Evolutionary conservation across 2,113 vertebrate genomes (phyloP).

Genomic region (Benitochromis conjunctus): DNA sequence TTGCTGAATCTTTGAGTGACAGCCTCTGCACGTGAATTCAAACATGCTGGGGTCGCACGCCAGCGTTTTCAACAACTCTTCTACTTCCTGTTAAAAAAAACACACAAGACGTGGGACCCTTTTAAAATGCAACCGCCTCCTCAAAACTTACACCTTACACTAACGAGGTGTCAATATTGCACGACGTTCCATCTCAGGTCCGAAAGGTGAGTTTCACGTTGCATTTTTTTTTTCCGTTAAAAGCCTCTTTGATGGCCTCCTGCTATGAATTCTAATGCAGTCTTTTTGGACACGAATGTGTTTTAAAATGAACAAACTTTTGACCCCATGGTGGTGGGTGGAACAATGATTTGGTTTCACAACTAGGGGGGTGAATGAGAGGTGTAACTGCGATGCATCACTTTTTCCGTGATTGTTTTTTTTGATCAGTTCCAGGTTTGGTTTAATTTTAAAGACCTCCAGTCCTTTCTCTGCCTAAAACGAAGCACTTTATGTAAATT

Average conservation of each 20-base stretch:
- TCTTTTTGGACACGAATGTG: neutral
- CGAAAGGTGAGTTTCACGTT: conserved; percentile 1
- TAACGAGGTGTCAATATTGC: neutral
- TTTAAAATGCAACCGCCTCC: neutral
- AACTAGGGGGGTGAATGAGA: neutral
- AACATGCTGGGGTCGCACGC: neutral
- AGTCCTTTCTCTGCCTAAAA: neutral
- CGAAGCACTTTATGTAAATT: neutral
- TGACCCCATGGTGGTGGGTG: conserved; percentile 29
- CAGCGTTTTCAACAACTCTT: neutral
- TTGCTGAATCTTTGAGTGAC: neutral
- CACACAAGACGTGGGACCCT: conserved; percentile 15
- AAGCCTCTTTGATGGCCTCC: neutral
- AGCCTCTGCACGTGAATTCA: neutral
- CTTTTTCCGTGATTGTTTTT: neutral
- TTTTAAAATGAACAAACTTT: conserved; percentile 25
- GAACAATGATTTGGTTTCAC: conserved; percentile 30
- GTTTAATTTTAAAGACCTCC: neutral
- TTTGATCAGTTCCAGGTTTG: neutral
- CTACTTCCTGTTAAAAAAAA: conserved; percentile 32
- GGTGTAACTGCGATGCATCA: neutral
- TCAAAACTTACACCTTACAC: neutral
- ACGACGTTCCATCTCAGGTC: conserved; percentile 12
- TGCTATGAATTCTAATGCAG: neutral
- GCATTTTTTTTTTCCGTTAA: neutral